Evolutionary conservation across 2,113 vertebrate species (phyloP), one percentile per base, ranked within the genome.

Genomic region (Pseudorhombus dupliciocellatus): DNA sequence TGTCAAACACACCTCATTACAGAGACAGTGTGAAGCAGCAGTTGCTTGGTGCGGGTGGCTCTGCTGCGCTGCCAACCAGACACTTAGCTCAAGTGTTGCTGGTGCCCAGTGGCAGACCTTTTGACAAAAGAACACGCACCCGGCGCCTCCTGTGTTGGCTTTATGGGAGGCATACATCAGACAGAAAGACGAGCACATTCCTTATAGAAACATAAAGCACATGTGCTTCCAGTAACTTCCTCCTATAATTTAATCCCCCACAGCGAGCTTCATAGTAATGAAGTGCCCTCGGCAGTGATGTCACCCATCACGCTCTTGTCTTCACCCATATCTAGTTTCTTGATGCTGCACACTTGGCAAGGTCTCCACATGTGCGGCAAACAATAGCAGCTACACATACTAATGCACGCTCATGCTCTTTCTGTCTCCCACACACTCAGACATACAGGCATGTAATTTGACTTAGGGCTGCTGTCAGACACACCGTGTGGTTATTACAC

Each of bases 101-200:
- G 59, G 62, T 84, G 77, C 77, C 66, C 81, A 77, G 66, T 84
- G 85, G 77, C 84, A 84, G 81, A 82, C 65, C 48, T 70, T 70
- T 78, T 84, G 83, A 59, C 50, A 64, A 69, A 54, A 15, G 24
- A 4, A 20, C 44, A 9, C 18, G 0, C 56, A 21, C 12, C 7
- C 30, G 58, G 30, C 15, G 24, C 48, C 25, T 20, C 46, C 53
- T 26, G 24, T 3, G 63, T 71, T 57, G 48, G 53, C 26, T 59
- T 55, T 51, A 31, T 62, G 2, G 4, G 59, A 75, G 18, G 52
- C 58, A 63, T 66, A 46, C 9, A 60, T 68, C 40, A 50, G 46
- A 50, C 20, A 25, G 1, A 40, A 11, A n/a, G 31, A 10, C 20
- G 4, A 26, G 21, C 30, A 0, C 11, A 58, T 53, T 75, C 52